Evolutionary conservation across 2,888 invertebrate genomes (phyloP), one percentile per base, ranked within the genome.

Genomic region (Bhutanitis thaidina): DNA sequence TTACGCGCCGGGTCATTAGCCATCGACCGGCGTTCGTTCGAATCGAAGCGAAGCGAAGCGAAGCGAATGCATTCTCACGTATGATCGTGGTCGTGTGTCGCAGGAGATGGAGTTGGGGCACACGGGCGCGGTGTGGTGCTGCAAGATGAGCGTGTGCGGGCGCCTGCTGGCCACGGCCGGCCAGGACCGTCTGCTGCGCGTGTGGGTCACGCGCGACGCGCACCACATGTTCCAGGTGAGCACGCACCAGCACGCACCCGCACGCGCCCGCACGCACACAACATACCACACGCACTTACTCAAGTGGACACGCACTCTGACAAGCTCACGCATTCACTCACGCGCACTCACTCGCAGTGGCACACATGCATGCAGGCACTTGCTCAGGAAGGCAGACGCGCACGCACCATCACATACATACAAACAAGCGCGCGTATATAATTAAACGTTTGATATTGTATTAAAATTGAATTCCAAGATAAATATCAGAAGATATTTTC

Each of bases 81-180:
- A n/a, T n/a, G n/a, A n/a, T n/a, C n/a, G n/a, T 43, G 15, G 37
- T 14, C 15, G n/a, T 20, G 20, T 20, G 34, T 43, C 14, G 13
- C 71, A 92, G 91, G 95, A 96, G 70, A 90, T 97, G 64, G 93
- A 93, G 52, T 93, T 94, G 1, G 96, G 94, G 51, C 97, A 98
- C 78, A 92, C 93, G 9, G 97, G 98, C 39, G 97, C 99, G 1
- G 97, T 99, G 62, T 99, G 99, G 99, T 98, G 98, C 72, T 98
- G 99, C 95, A 98, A 98, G 86, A 99, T 98, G 82, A 98, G 98
- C 49, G 95, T 95, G 50, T 99, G 98, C 87, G 98, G 98, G 0
- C 91, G 98, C 10, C 90, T 99, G 55, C 85, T 99, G 66, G 99
- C 99, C 20, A 98, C 98, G 0, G 99, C 98, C 48, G 99, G 99